phyloP scores from a whole-genome alignment of 2,797 vertebrate genomes.

The Glossophaga mutica region DNA sequence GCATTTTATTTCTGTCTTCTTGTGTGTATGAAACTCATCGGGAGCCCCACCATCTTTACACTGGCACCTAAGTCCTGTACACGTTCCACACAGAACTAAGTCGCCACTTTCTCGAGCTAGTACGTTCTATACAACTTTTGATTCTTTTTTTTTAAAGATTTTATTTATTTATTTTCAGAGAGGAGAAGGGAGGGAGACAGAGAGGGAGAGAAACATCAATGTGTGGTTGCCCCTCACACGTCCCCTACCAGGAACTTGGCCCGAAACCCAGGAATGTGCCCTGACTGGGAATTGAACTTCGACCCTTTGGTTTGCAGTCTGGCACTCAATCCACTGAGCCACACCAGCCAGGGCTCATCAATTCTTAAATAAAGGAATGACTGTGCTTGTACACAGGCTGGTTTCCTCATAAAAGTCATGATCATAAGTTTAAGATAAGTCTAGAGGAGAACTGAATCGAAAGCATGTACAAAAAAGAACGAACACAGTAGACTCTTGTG shows the following conservation, averaged over 20 bases:
- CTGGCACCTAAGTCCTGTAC: background rate
- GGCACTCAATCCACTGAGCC: too few species aligned
- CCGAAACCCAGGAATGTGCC: too few species aligned
- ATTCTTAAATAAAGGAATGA: background rate
- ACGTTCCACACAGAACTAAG: background rate
- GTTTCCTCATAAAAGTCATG: background rate
- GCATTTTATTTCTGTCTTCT: background rate
- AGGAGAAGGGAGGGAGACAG: too few species aligned
- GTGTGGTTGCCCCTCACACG: too few species aligned
- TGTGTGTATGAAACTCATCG: constrained; percentile 10
- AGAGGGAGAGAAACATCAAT: too few species aligned
- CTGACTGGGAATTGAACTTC: too few species aligned
- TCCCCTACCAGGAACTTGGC: too few species aligned
- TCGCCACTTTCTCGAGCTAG: background rate
- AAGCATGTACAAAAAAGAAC: background rate
- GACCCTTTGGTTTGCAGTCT: too few species aligned
- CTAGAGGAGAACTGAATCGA: background rate
- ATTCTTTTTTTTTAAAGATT: too few species aligned
- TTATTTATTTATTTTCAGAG: too few species aligned
- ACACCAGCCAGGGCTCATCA: background rate
- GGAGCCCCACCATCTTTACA: constrained; percentile 12
- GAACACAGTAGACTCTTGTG: background rate
- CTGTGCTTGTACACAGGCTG: background rate
- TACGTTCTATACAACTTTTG: background rate
- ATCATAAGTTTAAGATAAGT: background rate